A percentile compares a stretch with the other conserved stretches of the same genome.
Evolutionary conservation across 2,797 vertebrate genomes (phyloP).

Genomic region (Gadopsis bispinosus): DNA sequence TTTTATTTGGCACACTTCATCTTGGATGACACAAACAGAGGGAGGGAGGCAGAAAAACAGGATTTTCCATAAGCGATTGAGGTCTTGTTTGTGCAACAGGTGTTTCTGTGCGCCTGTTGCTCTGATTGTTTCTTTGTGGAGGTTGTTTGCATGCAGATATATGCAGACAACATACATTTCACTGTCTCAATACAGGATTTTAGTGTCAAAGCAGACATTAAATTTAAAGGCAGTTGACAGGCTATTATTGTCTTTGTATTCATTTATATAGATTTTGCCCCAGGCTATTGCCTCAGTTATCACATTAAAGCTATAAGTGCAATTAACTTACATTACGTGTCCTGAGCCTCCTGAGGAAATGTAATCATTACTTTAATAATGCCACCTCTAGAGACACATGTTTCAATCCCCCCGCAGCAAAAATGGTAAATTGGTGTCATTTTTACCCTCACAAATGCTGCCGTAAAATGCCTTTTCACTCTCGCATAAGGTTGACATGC

Average conservation of each 20-base stretch:
- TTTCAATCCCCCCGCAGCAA: background rate
- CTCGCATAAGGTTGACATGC: constrained; percentile 83
- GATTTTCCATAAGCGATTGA: constrained; percentile 57
- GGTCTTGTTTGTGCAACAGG: constrained; percentile 53
- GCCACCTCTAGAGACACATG: background rate
- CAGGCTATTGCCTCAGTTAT: constrained; percentile 66
- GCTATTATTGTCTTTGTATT: constrained; percentile 9
- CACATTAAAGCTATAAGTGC: constrained; percentile 52
- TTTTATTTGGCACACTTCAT: constrained; percentile 85
- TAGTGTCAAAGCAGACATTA: constrained; percentile 11
- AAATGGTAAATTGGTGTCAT: background rate
- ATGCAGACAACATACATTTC: background rate
- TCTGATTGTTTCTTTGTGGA: constrained; percentile 4
- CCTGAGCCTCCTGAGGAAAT: constrained; percentile 34
- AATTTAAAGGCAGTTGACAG: background rate
- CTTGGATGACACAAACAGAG: constrained; percentile 76
- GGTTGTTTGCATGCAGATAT: constrained; percentile 1
- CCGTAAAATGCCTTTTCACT: constrained; percentile 72
- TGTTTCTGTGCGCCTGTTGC: constrained; percentile 40
- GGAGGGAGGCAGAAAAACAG: constrained; percentile 61
- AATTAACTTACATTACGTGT: constrained; percentile 57
- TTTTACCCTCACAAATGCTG: constrained; percentile 84
- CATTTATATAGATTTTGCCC: constrained; percentile 41
- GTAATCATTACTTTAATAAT: constrained; percentile 28
- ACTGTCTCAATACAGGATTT: background rate